These are phyloP conservation scores for Labia minor DNA, from an alignment of 2,888 invertebrate genomes.

Conservation along the genomic window DNA sequence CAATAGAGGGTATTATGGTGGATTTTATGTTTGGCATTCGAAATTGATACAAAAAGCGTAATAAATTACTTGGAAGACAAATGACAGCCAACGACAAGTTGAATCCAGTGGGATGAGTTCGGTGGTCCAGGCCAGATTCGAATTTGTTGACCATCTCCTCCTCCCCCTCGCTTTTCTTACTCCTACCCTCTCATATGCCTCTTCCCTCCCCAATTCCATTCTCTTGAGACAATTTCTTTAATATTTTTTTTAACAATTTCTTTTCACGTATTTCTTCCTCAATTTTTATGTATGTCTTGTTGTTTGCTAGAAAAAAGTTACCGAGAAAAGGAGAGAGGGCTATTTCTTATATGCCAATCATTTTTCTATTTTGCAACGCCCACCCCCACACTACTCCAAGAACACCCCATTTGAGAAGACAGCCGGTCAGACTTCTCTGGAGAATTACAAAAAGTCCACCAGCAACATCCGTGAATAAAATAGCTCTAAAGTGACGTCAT, in stretches of 20 bases:
- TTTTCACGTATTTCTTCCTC: slow-evolving; percentile 8
- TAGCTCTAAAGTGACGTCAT: no score
- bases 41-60: not conserved
- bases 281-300: slow-evolving; percentile 8
- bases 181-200: no score
- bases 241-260: slow-evolving; percentile 13
- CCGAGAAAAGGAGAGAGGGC: not conserved
- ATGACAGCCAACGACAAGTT: not conserved
- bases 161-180: not conserved
- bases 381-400: no score
- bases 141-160: not conserved
- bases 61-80: not conserved
- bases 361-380: not conserved
- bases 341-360: slow-evolving; percentile 13
- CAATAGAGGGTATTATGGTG: no score
- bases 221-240: slow-evolving; percentile 5
- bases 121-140: not conserved
- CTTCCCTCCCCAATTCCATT: not conserved
- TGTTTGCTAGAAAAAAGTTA: not conserved
- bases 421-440: no score
- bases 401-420: no score
- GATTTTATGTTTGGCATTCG: not conserved
- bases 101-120: not conserved
- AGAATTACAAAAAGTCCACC: no score
- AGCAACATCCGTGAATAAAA: no score